Base-by-base conservation (phyloP, 2,888 invertebrate genomes). In the Leptothorax acervorum region DNA sequence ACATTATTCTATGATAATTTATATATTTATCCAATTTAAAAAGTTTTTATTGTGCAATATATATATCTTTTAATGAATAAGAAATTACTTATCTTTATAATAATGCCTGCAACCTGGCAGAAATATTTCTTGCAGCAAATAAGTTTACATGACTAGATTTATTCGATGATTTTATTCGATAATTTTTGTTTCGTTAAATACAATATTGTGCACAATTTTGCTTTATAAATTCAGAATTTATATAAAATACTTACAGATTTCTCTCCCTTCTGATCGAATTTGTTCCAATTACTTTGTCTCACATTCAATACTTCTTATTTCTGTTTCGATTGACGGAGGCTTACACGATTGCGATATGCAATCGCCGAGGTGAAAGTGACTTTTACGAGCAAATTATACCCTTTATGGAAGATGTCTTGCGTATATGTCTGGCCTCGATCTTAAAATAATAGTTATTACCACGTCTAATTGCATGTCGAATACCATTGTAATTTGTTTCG, bases 321-420 rank as follows among this genome's bases (percentile, higher is more conserved):
- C 39, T 63, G 63, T 68, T 70, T 70, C 63, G 70, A 83, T 51
- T 53, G 63, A 11, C 53, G 53, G 18, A 78, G 45, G 12, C 18
- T 81, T 28, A 76, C 48, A 28, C 51, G 53, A n/a, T 78, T 55
- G 55, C 42, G 28, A 68, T 78, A 55, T 12, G 28, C 53, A 18
- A 3, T 55, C 71, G 70, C 31, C 23, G 55, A 78, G 45, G 45
- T 78, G 71, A 78, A 78, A 70, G 78, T 78, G 55, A 78, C 31
- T 55, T 78, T 78, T 78, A 71, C 31, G 55, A 71, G 31, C 31
- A 70, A 71, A 78, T 71, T 45, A 57, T 71, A 78, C 31, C 31
- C 23, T 78, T 78, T 78, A 78, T 42, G 31, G 73, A 78, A 78
- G 78, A 70, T 71, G 39, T 66, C 53, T 55, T 70, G 71, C 55